These are phyloP conservation scores for Hydra vulgaris DNA, from an alignment of 30 jellyfish, hydroid and myxozoan species.

Conservation along the genomic window DNA sequence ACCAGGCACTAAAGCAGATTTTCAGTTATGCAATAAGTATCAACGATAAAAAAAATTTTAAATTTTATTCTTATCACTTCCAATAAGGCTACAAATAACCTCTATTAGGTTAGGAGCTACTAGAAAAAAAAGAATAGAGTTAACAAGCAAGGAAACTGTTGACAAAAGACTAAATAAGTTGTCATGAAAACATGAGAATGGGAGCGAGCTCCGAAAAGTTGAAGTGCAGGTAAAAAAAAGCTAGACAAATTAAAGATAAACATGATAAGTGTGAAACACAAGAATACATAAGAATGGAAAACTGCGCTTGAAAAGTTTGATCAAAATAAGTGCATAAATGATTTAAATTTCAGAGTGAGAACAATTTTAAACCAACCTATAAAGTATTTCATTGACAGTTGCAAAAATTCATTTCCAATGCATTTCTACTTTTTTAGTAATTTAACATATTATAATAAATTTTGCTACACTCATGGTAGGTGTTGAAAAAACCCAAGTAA, in stretches of 20 bases:
- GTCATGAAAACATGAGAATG: too few relatives aligned
- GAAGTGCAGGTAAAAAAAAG: too few relatives aligned
- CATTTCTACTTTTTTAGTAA: not conserved
- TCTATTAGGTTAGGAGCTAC: too few relatives aligned
- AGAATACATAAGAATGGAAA: not conserved
- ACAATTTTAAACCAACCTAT: not conserved
- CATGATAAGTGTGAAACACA: not conserved
- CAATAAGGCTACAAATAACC: too few relatives aligned
- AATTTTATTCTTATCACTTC: too few relatives aligned
- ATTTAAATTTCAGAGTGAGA: not conserved
- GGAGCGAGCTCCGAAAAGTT: too few relatives aligned
- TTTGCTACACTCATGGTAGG: not conserved
- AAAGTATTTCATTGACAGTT: not conserved
- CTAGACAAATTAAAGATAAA: too few relatives aligned
- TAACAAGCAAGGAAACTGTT: too few relatives aligned
- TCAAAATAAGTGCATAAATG: not conserved
- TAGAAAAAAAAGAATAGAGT: too few relatives aligned
- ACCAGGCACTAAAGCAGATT: not conserved
- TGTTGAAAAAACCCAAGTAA: too few relatives aligned
- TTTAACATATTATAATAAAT: not conserved
- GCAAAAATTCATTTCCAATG: not conserved
- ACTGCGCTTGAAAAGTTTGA: not conserved
- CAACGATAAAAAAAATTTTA: too few relatives aligned
- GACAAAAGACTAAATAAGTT: too few relatives aligned
- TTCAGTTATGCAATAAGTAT: not conserved